Evolutionary conservation across 2,888 invertebrate genomes (phyloP), one percentile per base, ranked within the genome.

Genomic region (Leuctra nigra): DNA sequence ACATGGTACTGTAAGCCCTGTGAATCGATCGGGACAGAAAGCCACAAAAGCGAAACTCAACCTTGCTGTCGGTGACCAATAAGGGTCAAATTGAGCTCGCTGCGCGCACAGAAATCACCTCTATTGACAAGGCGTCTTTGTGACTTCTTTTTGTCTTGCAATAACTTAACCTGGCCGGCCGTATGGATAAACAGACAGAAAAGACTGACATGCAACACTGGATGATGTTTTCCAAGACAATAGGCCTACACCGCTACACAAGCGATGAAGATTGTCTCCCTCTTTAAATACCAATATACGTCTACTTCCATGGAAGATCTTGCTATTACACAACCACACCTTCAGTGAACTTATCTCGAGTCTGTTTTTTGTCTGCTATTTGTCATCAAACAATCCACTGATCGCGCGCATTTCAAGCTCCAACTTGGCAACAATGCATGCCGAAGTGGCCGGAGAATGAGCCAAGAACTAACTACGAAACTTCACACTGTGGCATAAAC

Each of bases 11-110:
- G n/a, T n/a, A n/a, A n/a, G n/a, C n/a, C n/a, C 56, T 38, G 54
- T 56, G 54, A 50, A 54, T 54, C 54, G 57, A 59, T 59, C 59
- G 56, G 57, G 56, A 59, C 59, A n/a, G 44, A 41, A 48, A 48
- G 39, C 50, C 54, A 36, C 48, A 52, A 47, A 58, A 35, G 36
- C 58, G 48, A 58, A 54, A 55, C 38, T 52, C 50, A 58, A 58
- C 58, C 58, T 36, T 58, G 22, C 24, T 29, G 14, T 14, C 48
- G 14, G 2, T 48, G 48, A 23, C 25, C 24, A n/a, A 25, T 14
- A 48, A n/a, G 14, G 48, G 48, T 25, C 33, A 29, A 48, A 48
- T 20, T 48, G n/a, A 4, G 16, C 48, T 16, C 14, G 44, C n/a
- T n/a, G n/a, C 18, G 9, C 44, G 23, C 23, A 23, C n/a, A 4